phyloP scores from a whole-genome alignment of 2,888 invertebrate species.

The Sussaba pulchella region DNA sequence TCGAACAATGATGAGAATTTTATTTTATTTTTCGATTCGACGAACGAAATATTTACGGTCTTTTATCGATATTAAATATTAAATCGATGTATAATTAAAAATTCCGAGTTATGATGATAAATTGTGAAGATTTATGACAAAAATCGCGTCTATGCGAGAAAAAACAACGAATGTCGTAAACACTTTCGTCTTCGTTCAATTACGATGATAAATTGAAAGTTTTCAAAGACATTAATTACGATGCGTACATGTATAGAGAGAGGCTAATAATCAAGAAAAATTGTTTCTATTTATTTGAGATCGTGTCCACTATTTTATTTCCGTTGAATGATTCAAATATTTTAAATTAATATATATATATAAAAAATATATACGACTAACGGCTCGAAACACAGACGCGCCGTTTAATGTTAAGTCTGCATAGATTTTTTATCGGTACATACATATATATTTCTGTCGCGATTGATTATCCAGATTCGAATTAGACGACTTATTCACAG shows the following conservation, averaged over 20 bases:
- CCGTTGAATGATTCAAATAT: conserved; percentile 34
- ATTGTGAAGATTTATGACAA: too few species aligned
- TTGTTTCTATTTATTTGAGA: conserved; percentile 8
- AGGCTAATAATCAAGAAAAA: not conserved
- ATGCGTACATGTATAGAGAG: conserved; percentile 41
- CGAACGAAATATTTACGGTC: not conserved
- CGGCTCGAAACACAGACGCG: conserved; percentile 1
- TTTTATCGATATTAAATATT: too few species aligned
- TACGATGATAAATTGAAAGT: conserved; percentile 43
- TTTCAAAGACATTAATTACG: conserved; percentile 27
- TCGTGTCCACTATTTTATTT: conserved; percentile 9
- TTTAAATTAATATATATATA: conserved; percentile 24
- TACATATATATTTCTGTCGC: conserved; percentile 14
- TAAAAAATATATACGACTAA: conserved; percentile 29
- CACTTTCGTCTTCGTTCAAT: conserved; percentile 37
- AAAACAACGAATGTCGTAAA: conserved; percentile 22
- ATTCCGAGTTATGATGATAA: not conserved
- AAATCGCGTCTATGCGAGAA: conserved; percentile 4
- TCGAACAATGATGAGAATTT: not conserved
- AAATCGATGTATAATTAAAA: not conserved
- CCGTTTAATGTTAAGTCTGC: conserved; percentile 42
- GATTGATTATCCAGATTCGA: not conserved
- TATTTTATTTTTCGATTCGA: not conserved
- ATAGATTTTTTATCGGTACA: conserved; percentile 48
- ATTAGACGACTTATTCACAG: conserved; percentile 14